Evolutionary conservation across 2,888 invertebrate genomes (phyloP), one percentile per base, ranked within the genome.

Genomic region (Pandemis heparana): DNA sequence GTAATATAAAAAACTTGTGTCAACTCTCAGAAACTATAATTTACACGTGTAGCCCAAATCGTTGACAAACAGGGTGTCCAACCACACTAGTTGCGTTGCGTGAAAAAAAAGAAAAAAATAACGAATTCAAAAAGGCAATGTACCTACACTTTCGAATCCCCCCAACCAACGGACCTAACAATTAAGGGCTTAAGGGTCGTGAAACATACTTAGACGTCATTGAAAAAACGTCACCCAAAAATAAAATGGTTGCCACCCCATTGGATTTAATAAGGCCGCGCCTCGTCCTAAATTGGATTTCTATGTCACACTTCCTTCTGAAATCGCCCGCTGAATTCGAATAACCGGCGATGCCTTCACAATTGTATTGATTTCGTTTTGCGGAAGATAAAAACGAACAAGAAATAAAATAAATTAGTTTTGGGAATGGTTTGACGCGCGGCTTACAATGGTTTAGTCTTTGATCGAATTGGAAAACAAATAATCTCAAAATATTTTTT

Each of bases 291-390:
- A 72, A 68, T 72, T 72, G 72, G 72, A 68, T 72, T 72, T 72
- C 72, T 72, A 72, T 72, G 72, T 72, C 67, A 72, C 72, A 72
- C 72, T 72, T 72, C 67, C 62, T 66, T 62, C 23, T 62, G 56
- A 53, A 67, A 72, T 68, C 67, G 67, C 67, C 62, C 62, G 32
- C 72, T 72, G 72, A 72, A 72, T 72, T 72, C 72, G 63, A 72
- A 72, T 72, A 72, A 68, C 56, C 10, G 14, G 43, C 23, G 39
- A 72, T 53, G 32, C 43, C 18, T 41, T 60, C 53, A 72, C 71
- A 67, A 46, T 72, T 23, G 61, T 72, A 72, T 72, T 56, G 67
- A 72, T 72, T 71, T 56, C 56, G 56, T 3, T 56, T 48, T n/a
- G 51, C 5, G 6, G 23, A 16, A 39, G 39, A 61, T 38, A 61